Evolutionary conservation across 2,113 vertebrate species (phyloP), one percentile per base, ranked within the genome.

Genomic region (Syrrhaptes paradoxus): DNA sequence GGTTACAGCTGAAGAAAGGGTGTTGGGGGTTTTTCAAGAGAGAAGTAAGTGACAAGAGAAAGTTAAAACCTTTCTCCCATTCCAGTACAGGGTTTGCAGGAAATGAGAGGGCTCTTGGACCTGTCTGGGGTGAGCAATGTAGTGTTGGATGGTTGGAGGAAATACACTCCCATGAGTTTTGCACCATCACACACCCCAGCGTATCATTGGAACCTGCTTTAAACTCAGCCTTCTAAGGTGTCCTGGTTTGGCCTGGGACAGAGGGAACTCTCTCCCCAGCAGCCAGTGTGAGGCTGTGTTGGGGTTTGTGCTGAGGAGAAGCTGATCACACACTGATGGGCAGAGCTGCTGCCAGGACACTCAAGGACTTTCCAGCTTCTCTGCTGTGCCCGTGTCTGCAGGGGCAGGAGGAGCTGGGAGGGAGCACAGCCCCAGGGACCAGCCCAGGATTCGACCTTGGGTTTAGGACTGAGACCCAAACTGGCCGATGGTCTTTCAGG

Each of bases 141-240:
- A 45, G 6, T 0, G 0, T 45, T 54, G 55, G 20, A 15, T 31
- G 15, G 14, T 14, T 45, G 22, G 29, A 82, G 26, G 45, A 65
- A 72, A 55, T 41, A 20, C 1, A 4, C 15, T 67, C n/a, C 45
- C 0, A 1, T 6, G n/a, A 61, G 3, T 18, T 79, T 68, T 38
- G 43, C 17, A 7, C 48, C 17, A 11, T 49, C 38, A 67, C 46
- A 49, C 38, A 67, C 10, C 34, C 24, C 7, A 57, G 36, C 4
- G 11, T 5, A 3, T 17, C 29, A 65, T 66, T 12, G 17, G 52
- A 59, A 32, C 38, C 32, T 49, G 12, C 16, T 46, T 41, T 48
- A 58, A 66, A 19, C 16, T 48, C 52, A 71, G 10, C 8, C 3
- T 41, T 63, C 57, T 58, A 20, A 21, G 19, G 16, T 41, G 41